Conservation (phyloP, 2,888 invertebrate genomes). For the Minunthozetes semirufus region DNA sequence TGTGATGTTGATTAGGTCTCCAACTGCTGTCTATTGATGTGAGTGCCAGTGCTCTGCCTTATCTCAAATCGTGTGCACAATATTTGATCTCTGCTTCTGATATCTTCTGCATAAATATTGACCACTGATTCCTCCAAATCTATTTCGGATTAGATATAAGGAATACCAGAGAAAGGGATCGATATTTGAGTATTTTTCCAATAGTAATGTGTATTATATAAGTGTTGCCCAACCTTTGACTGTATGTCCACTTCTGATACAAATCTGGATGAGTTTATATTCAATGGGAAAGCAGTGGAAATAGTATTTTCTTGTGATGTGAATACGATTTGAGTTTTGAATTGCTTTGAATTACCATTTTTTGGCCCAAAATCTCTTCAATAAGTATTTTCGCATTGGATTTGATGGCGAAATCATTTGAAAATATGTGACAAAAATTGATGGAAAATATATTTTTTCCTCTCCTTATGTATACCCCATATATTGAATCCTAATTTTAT, state of each 20-base stretch:
- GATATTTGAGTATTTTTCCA: background rate
- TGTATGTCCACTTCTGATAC: background rate
- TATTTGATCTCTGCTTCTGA: background rate
- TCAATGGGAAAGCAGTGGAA: background rate
- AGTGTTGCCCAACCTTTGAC: background rate
- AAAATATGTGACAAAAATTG: too few relatives aligned
- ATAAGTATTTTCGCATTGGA: too few relatives aligned
- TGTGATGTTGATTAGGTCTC: background rate
- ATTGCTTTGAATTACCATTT: too few relatives aligned
- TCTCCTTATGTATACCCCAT: too few relatives aligned
- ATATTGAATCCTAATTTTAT: too few relatives aligned
- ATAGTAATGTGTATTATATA: background rate
- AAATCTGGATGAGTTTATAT: background rate
- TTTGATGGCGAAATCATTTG: too few relatives aligned
- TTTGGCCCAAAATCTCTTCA: too few relatives aligned
- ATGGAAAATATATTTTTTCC: too few relatives aligned
- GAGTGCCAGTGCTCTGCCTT: background rate
- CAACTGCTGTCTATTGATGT: background rate
- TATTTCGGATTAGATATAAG: conserved; percentile 2
- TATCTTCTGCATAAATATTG: background rate
- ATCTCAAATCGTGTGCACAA: background rate
- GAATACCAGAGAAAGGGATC: background rate
- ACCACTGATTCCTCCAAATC: conserved; percentile 7
- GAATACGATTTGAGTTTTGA: background rate
- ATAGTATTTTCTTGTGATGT: background rate